These are phyloP conservation scores for Steromphala cineraria DNA, from an alignment of 2,888 invertebrate genomes.

Conservation along the genomic window DNA sequence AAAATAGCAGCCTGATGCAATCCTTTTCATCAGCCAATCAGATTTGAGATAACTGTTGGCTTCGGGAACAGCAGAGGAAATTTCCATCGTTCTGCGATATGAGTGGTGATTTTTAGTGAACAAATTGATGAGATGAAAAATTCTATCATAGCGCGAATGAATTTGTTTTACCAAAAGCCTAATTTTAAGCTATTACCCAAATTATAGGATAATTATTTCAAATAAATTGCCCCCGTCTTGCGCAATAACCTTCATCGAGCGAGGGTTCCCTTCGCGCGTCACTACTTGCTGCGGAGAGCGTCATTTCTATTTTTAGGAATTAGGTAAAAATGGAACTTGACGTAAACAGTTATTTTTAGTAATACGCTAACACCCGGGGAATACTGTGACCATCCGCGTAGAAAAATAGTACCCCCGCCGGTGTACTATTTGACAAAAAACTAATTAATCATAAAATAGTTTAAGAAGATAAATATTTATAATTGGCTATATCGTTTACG, in stretches of 20 bases:
- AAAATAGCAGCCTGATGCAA: conserved; percentile 24
- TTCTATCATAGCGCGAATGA: neutral
- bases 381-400: conserved; percentile 7
- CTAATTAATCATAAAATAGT: neutral
- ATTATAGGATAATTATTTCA: neutral
- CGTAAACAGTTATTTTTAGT: conserved; percentile 29
- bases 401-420: conserved; percentile 18
- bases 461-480: neutral
- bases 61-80: neutral
- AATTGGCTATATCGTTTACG: neutral
- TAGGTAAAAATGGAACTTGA: conserved; percentile 24
- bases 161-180: neutral
- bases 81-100: neutral
- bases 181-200: too few relatives aligned
- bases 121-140: neutral
- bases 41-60: neutral
- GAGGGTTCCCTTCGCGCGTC: conserved; percentile 3
- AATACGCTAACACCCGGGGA: conserved; percentile 11
- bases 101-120: neutral
- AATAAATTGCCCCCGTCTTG: neutral
- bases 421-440: neutral
- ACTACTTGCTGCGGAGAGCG: neutral
- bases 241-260: neutral
- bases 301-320: neutral
- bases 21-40: conserved; percentile 25